A percentile compares a stretch with the other conserved stretches of the same genome.
Evolutionary conservation across 2,797 vertebrate species (phyloP).

Genomic region (Periparus ater): DNA sequence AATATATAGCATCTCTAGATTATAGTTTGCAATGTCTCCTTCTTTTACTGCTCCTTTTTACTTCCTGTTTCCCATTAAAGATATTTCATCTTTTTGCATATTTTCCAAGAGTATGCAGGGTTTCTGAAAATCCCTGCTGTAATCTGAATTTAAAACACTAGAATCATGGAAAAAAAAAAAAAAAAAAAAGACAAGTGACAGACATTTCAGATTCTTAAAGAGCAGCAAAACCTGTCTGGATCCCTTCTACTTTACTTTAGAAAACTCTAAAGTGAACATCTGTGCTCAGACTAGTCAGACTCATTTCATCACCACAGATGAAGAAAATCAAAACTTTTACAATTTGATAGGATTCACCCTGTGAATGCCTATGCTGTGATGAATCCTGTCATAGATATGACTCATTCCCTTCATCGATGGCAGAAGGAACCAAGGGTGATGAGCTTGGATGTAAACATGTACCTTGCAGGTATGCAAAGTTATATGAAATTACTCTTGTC

Average conservation of each 20-base stretch:
- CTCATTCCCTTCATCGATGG: neutral
- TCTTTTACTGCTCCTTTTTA: neutral
- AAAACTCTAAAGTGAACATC: neutral
- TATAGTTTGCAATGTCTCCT: neutral
- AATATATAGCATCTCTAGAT: neutral
- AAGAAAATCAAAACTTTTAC: neutral
- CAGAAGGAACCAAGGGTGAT: neutral
- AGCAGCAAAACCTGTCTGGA: neutral
- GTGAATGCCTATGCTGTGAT: neutral
- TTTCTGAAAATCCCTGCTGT: neutral
- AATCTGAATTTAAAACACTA: neutral
- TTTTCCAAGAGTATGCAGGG: accelerated
- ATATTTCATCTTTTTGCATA: neutral
- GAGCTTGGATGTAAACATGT: accelerated
- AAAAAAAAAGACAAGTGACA: neutral
- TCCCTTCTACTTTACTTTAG: neutral
- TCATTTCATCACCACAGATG: neutral
- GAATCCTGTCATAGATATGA: neutral
- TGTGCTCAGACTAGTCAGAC: neutral
- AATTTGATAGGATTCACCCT: neutral
- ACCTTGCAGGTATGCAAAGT: neutral
- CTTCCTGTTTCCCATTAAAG: neutral
- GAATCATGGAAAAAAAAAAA: neutral
- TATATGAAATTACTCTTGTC: neutral
- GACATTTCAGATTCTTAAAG: neutral